These are phyloP conservation scores for Halictus rubicundus DNA, from an alignment of 1,140 invertebrate genomes.

Conservation along the genomic window DNA sequence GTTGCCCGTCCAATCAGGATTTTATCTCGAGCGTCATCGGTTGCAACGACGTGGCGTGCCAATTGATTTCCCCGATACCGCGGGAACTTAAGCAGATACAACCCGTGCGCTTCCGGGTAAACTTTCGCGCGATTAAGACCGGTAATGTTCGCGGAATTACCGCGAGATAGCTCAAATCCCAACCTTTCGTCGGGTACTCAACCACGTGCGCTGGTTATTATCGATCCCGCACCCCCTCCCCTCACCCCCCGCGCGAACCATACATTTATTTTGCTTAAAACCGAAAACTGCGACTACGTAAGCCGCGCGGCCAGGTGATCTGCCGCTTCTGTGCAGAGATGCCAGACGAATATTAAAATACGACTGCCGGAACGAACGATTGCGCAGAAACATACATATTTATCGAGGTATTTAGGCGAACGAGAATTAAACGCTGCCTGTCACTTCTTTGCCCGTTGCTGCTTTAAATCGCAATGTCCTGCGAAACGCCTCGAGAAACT, in stretches of 20 bases:
- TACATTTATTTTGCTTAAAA: not conserved
- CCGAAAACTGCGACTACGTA: too few species aligned
- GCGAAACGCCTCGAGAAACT: too few species aligned
- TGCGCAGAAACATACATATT: too few species aligned
- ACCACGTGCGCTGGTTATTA: conserved; percentile 38
- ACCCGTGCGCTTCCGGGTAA: conserved; percentile 49
- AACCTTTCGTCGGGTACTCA: conserved; percentile 42
- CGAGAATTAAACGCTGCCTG: too few species aligned
- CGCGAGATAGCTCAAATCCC: conserved; percentile 43
- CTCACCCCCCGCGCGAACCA: not conserved
- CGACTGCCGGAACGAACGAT: not conserved
- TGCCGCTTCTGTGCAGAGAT: too few species aligned
- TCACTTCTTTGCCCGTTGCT: too few species aligned
- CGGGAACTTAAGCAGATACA: conserved; percentile 70
- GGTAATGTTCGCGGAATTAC: conserved; percentile 59
- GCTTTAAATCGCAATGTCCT: too few species aligned
- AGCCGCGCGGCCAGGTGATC: too few species aligned
- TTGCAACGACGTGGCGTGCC: conserved; percentile 73
- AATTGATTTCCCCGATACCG: conserved; percentile 72
- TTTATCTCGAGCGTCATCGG: conserved; percentile 77
- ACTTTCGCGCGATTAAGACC: conserved; percentile 66
- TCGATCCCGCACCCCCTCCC: conserved; percentile 29
- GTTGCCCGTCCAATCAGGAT: conserved; percentile 72
- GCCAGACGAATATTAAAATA: too few species aligned
- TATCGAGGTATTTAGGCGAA: too few species aligned